These are phyloP conservation scores for Andrena flavipes DNA, from an alignment of 2,888 invertebrate species.

Conservation along the genomic window DNA sequence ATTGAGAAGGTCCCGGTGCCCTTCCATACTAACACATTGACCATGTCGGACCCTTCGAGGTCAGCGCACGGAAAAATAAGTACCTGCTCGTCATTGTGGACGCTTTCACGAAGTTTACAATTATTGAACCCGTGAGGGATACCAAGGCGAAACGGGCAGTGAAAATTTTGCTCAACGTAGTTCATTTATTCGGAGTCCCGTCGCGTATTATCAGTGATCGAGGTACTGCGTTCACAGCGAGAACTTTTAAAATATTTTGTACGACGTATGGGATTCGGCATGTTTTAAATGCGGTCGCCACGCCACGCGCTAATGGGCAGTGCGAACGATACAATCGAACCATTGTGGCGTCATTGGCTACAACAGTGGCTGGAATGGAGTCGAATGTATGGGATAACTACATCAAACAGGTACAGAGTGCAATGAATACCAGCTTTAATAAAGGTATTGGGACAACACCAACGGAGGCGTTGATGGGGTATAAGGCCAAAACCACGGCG, in stretches of 20 bases:
- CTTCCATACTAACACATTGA: conserved; percentile 18
- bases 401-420: not conserved
- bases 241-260: not conserved
- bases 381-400: not conserved
- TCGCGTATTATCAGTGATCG: not conserved
- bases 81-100: conserved; percentile 14
- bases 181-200: not conserved
- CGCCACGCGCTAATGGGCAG: no score
- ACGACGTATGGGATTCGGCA: not conserved
- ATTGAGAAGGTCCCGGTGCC: not conserved
- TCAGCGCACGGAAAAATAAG: not conserved
- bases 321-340: no score
- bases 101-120: not conserved
- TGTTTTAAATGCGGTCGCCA: not conserved
- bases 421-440: not conserved
- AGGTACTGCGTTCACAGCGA: not conserved
- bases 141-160: not conserved
- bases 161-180: not conserved
- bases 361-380: no score
- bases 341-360: no score
- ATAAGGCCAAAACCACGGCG: no score
- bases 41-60: conserved; percentile 30
- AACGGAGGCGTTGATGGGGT: no score
- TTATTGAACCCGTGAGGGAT: not conserved
- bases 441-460: no score